phyloP scores from a whole-genome alignment of 2,113 vertebrate species.

The Thunnus maccoyii region DNA sequence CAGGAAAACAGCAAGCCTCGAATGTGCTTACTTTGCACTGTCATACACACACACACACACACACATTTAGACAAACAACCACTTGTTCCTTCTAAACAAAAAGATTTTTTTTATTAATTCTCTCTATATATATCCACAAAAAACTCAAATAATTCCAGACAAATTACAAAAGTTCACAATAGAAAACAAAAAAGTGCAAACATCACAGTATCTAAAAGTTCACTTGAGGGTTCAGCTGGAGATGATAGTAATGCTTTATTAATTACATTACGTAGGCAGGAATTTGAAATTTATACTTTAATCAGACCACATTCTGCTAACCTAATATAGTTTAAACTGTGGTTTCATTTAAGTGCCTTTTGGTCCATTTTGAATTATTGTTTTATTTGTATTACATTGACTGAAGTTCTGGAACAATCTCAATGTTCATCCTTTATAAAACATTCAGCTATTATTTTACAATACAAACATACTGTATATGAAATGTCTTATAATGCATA shows the following conservation, averaged over 20 bases:
- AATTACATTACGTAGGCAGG: not conserved
- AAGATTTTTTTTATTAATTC: conserved; percentile 33
- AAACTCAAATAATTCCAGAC: not conserved
- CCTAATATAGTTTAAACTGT: not conserved
- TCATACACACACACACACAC: not conserved
- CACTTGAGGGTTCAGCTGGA: not conserved
- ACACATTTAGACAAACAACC: conserved; percentile 4
- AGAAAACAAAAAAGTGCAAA: conserved; percentile 69
- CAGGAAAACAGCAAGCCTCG: conserved; percentile 63
- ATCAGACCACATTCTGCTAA: not conserved
- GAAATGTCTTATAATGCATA: conserved; percentile 1
- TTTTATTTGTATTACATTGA: not conserved
- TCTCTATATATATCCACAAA: conserved; percentile 24
- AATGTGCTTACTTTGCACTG: conserved; percentile 58
- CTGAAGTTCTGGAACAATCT: not conserved
- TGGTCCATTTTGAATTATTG: conserved; percentile 27
- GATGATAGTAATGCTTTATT: not conserved
- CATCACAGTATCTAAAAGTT: conserved; percentile 56
- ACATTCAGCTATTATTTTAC: conserved; percentile 22
- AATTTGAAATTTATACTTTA: not conserved
- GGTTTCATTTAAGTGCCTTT: not conserved
- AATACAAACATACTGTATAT: not conserved
- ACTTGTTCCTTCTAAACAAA: not conserved
- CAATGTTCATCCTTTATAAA: not conserved
- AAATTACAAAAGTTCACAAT: not conserved